Conservation (phyloP, 2,797 vertebrate species). For the Paratrypauchen microcephalus region DNA sequence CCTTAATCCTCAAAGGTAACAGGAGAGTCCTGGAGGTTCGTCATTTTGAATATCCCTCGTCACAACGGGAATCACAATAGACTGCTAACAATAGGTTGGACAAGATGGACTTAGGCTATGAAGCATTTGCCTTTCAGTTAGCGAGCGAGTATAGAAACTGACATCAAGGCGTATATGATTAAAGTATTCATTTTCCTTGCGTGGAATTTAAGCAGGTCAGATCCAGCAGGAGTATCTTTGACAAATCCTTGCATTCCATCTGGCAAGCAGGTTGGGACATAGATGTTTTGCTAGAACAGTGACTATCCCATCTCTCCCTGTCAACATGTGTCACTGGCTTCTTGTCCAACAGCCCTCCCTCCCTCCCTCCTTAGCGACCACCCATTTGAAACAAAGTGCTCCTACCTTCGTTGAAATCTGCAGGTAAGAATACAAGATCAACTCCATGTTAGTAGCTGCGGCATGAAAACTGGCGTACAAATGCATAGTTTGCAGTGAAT, state of each 20-base stretch:
- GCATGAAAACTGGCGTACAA: neutral
- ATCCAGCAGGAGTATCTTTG: constrained; percentile 26
- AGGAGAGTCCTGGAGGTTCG: constrained; percentile 38
- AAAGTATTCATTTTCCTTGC: constrained; percentile 48
- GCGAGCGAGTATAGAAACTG: constrained; percentile 60
- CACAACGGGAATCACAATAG: constrained; percentile 12
- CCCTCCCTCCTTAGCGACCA: constrained; percentile 24
- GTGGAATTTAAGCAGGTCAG: constrained; percentile 44
- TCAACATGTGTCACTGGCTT: constrained; percentile 30
- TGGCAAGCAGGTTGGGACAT: constrained; percentile 42
- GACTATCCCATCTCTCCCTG: constrained; percentile 26
- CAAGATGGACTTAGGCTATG: neutral
- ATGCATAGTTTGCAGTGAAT: constrained; percentile 34
- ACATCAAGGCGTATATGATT: constrained; percentile 73
- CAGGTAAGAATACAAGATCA: constrained; percentile 46
- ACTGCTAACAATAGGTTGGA: constrained; percentile 8
- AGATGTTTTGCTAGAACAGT: constrained; percentile 38
- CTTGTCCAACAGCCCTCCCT: constrained; percentile 15
- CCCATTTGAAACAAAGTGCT: constrained; percentile 27
- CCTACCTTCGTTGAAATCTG: constrained; percentile 58
- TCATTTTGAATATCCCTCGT: constrained; percentile 37
- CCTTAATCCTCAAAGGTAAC: constrained; percentile 53
- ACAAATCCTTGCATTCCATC: constrained; percentile 61
- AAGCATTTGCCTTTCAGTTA: constrained; percentile 60
- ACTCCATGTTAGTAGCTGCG: constrained; percentile 13